These are phyloP conservation scores for Solenopsis fugax DNA, from an alignment of 1,140 invertebrate species.

Conservation along the genomic window DNA sequence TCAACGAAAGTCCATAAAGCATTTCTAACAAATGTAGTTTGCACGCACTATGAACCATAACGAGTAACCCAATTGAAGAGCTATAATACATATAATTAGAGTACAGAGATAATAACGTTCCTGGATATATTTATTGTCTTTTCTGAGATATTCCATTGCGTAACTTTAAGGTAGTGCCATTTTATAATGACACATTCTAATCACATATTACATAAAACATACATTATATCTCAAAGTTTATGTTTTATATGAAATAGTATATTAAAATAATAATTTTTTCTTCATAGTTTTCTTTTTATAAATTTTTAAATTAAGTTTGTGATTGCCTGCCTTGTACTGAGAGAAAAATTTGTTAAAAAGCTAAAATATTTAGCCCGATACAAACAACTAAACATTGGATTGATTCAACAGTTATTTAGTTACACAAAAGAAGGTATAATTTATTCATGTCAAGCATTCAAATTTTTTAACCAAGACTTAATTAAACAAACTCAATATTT, in stretches of 20 bases:
- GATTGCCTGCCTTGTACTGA: neutral
- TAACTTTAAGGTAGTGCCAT: constrained; percentile 3
- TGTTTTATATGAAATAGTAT: neutral
- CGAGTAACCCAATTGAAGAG: constrained; percentile 9
- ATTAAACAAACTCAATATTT: too few species aligned
- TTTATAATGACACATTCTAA: neutral
- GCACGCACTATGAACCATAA: constrained; percentile 2
- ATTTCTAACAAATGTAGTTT: constrained; percentile 36
- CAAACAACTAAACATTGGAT: too few species aligned
- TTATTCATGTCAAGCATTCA: too few species aligned
- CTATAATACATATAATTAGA: neutral
- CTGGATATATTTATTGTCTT: neutral
- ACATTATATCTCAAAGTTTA: neutral
- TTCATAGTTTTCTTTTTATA: neutral
- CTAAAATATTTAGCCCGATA: too few species aligned
- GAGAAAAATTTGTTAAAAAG: too few species aligned
- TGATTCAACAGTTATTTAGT: too few species aligned
- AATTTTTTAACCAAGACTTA: too few species aligned
- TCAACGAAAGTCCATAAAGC: constrained; percentile 18
- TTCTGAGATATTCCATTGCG: neutral
- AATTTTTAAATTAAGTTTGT: neutral
- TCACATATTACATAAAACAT: neutral
- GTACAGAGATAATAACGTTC: constrained; percentile 9
- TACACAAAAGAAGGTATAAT: too few species aligned
- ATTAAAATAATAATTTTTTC: neutral